Conservation (phyloP, 2,797 vertebrate species). For the Manis pentadactyla region DNA sequence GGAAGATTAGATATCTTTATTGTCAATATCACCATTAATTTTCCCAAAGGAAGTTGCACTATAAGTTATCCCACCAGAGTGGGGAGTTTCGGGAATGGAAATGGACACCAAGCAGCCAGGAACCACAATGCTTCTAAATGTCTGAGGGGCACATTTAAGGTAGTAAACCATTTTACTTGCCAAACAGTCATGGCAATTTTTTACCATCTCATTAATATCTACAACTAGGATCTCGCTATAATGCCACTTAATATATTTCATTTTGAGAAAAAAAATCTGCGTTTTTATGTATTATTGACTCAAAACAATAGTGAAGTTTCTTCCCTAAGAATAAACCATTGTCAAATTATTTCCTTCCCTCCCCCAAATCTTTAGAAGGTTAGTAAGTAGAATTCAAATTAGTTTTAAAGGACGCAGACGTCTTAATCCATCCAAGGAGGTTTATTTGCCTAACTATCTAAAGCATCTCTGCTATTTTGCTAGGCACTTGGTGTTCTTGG, state of each 20-base stretch:
- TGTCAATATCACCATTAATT: not conserved
- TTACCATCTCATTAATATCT: not conserved
- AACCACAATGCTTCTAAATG: not conserved
- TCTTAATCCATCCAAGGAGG: not conserved
- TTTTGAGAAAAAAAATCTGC: not conserved
- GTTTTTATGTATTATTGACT: not conserved
- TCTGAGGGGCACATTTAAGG: too few relatives aligned
- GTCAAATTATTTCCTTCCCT: not conserved
- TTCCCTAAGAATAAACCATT: not conserved
- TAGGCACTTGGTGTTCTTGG: too few relatives aligned
- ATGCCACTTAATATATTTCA: not conserved
- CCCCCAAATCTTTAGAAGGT: not conserved
- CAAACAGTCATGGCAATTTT: not conserved
- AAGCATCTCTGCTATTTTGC: fast-evolving
- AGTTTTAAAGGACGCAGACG: not conserved
- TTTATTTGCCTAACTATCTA: not conserved
- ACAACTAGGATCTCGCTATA: not conserved
- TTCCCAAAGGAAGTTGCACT: not conserved
- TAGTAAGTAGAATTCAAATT: not conserved
- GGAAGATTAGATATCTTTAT: not conserved
- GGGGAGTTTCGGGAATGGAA: too few relatives aligned
- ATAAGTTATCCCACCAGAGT: not conserved
- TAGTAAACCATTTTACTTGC: not conserved
- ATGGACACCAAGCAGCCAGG: fast-evolving
- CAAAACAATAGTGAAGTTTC: not conserved